Evolutionary conservation across 2,888 invertebrate species (phyloP).

Genomic region (Ectobius pallidus): DNA sequence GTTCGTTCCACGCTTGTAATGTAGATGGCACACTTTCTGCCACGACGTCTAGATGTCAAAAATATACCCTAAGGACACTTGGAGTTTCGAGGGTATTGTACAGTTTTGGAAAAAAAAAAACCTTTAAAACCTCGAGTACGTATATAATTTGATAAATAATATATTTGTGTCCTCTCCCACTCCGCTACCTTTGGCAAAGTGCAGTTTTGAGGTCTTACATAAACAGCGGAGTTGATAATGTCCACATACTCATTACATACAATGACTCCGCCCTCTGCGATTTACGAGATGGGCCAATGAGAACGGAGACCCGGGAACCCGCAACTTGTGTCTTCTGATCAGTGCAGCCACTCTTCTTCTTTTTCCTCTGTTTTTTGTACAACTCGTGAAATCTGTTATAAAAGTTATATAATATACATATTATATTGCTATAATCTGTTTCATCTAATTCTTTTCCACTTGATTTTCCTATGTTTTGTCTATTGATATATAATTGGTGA

Average conservation of each 20-base stretch:
- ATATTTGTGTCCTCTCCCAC: constrained; percentile 17
- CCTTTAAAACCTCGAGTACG: constrained; percentile 13
- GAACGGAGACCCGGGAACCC: neutral
- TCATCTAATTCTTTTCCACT: too few species aligned
- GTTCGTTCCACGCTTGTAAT: neutral
- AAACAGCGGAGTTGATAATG: constrained; percentile 13
- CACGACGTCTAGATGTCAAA: neutral
- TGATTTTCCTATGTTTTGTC: too few species aligned
- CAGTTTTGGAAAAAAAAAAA: constrained; percentile 6
- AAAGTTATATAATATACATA: too few species aligned
- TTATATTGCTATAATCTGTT: too few species aligned
- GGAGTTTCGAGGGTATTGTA: neutral
- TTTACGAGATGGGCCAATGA: constrained; percentile 28
- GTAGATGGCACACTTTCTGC: neutral
- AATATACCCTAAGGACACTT: neutral
- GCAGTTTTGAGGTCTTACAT: neutral
- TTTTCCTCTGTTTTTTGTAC: neutral
- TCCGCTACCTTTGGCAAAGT: neutral
- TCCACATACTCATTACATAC: constrained; percentile 17
- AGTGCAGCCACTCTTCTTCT: neutral
- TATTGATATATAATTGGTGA: too few species aligned
- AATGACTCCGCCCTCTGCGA: constrained; percentile 13
- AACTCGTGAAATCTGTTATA: too few species aligned
- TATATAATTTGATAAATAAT: constrained; percentile 24
- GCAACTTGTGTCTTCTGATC: neutral